phyloP scores from a whole-genome alignment of 2,888 invertebrate genomes.

The Microdon myrmicae region DNA sequence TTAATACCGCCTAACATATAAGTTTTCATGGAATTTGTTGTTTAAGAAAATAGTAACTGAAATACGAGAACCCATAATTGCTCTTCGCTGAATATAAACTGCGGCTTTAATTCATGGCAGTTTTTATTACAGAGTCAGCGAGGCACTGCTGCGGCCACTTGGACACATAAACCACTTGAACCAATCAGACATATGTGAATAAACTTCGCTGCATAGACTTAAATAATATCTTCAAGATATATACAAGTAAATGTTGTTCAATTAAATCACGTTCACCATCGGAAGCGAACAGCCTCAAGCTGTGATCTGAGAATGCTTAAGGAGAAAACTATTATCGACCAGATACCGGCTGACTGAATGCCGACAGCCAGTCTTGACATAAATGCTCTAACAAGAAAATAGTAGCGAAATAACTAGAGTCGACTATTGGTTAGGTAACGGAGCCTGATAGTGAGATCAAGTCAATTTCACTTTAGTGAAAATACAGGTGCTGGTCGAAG shows the following conservation, averaged over 20 bases:
- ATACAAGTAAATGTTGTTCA: slow-evolving; percentile 45
- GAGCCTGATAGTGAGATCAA: not conserved
- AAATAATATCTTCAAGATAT: slow-evolving; percentile 28
- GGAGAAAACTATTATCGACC: slow-evolving; percentile 7
- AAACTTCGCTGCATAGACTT: no score
- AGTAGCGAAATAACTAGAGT: slow-evolving; percentile 14
- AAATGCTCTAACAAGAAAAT: slow-evolving; percentile 17
- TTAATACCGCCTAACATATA: no score
- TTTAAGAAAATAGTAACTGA: slow-evolving; percentile 33
- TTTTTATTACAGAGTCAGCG: slow-evolving; percentile 21
- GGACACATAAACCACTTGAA: slow-evolving; percentile 26
- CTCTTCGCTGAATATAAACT: slow-evolving; percentile 37
- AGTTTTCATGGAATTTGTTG: no score
- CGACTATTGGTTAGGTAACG: slow-evolving; percentile 26
- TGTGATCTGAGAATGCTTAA: slow-evolving; percentile 6
- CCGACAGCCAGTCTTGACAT: slow-evolving; percentile 11
- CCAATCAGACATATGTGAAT: slow-evolving; percentile 14
- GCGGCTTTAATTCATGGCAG: slow-evolving; percentile 19
- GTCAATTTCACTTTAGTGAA: slow-evolving; percentile 24
- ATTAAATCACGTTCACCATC: slow-evolving; percentile 34
- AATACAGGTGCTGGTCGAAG: slow-evolving; percentile 6
- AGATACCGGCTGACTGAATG: slow-evolving; percentile 7
- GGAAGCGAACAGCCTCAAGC: not conserved
- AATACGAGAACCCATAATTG: slow-evolving; percentile 47
- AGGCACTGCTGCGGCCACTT: slow-evolving; percentile 32